Conservation (phyloP, 2,888 invertebrate genomes). For the Pseudoips prasinana region DNA sequence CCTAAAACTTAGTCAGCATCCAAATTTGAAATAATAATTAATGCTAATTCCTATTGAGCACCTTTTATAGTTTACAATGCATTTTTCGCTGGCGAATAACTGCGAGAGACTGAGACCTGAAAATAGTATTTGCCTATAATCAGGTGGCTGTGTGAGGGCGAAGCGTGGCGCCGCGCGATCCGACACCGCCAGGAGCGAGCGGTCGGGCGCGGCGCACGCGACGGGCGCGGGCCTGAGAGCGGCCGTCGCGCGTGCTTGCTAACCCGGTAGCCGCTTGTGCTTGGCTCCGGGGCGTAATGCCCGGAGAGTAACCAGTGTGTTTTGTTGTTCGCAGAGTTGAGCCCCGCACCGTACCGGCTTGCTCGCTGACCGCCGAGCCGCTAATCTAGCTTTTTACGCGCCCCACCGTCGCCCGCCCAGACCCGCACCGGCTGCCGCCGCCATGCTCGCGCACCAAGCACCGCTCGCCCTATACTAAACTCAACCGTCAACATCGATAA, state of each 20-base stretch:
- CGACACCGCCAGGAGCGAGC: background rate
- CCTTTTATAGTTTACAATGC: conserved; percentile 45
- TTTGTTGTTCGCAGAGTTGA: conserved; percentile 83
- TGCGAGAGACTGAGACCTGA: conserved; percentile 40
- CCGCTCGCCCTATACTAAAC: conserved; percentile 80
- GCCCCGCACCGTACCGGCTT: conserved; percentile 80
- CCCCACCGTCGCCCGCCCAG: conserved; percentile 74
- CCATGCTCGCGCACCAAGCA: conserved; percentile 79
- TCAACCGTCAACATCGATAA: conserved; percentile 78
- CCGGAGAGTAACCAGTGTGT: conserved; percentile 80
- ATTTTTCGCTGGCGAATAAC: conserved; percentile 57
- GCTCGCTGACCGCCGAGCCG: conserved; percentile 80
- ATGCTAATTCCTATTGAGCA: conserved; percentile 51
- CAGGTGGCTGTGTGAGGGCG: conserved; percentile 40
- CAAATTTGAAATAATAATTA: conserved; percentile 36
- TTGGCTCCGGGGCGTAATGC: conserved; percentile 75
- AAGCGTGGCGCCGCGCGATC: conserved; percentile 10
- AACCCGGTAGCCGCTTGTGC: conserved; percentile 81
- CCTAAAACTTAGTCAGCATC: conserved; percentile 37
- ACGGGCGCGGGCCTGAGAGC: conserved; percentile 55
- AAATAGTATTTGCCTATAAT: conserved; percentile 40
- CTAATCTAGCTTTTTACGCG: conserved; percentile 81
- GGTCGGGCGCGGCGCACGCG: conserved; percentile 7
- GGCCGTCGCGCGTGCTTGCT: conserved; percentile 69
- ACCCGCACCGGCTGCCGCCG: conserved; percentile 66